Conservation (phyloP, 1,140 invertebrate species). For the Stegodyphus mimosarum region DNA sequence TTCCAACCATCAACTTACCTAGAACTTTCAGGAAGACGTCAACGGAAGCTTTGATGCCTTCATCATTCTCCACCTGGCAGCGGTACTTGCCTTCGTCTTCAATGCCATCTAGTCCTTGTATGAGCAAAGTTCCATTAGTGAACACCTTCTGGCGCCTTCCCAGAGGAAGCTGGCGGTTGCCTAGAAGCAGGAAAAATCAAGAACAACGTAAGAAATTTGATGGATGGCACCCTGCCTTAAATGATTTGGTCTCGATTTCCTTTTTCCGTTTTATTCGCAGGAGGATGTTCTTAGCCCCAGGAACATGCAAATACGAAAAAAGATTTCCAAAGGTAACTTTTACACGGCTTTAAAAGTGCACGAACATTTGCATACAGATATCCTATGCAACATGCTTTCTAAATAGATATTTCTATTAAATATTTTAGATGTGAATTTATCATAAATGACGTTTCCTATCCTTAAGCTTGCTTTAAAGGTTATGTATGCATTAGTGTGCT, state of each 20-base stretch:
- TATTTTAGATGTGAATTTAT: no score
- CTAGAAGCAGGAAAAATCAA: slow-evolving; percentile 62
- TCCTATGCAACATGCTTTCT: no score
- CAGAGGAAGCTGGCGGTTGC: slow-evolving; percentile 83
- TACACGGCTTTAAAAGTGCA: no score
- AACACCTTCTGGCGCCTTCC: slow-evolving; percentile 95
- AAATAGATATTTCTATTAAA: no score
- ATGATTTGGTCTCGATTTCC: slow-evolving; percentile 33
- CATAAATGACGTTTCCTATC: no score
- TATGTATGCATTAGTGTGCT: no score
- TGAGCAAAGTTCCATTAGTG: slow-evolving; percentile 91
- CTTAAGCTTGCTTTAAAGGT: no score
- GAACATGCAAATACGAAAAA: no score
- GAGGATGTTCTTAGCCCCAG: no score
- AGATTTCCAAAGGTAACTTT: no score
- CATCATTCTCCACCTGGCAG: slow-evolving; percentile 90
- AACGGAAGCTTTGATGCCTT: slow-evolving; percentile 81
- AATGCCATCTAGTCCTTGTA: slow-evolving; percentile 89
- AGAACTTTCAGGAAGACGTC: slow-evolving; percentile 52
- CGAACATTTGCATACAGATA: no score
- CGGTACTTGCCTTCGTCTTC: slow-evolving; percentile 94
- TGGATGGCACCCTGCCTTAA: slow-evolving; percentile 35
- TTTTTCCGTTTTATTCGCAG: not conserved
- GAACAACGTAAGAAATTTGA: slow-evolving; percentile 17
- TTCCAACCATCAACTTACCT: slow-evolving; percentile 13